These are phyloP conservation scores for Arizona elegans DNA, from an alignment of 2,113 vertebrate genomes.

Conservation along the genomic window DNA sequence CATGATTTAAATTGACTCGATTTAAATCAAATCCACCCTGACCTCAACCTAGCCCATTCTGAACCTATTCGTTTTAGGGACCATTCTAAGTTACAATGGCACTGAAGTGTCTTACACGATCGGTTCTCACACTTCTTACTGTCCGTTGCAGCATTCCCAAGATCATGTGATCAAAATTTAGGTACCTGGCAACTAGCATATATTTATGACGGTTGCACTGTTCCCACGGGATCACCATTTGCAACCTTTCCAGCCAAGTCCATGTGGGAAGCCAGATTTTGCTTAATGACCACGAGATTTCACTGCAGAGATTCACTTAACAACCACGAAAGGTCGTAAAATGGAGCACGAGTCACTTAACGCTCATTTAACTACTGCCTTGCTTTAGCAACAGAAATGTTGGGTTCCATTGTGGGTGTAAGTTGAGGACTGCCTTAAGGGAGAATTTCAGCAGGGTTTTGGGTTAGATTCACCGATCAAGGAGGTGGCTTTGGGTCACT, in stretches of 20 bases:
- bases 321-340: background rate
- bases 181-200: background rate
- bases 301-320: too few species aligned
- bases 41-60: too few species aligned
- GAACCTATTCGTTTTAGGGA: background rate
- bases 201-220: too few species aligned
- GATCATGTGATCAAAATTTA: background rate
- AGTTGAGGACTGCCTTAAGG: background rate
- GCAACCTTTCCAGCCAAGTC: background rate
- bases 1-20: too few species aligned
- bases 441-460: background rate
- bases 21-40: too few species aligned
- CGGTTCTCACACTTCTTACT: background rate
- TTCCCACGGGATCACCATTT: background rate
- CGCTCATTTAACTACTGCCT: background rate
- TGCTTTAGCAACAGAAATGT: background rate
- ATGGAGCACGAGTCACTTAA: background rate
- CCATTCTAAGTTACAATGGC: background rate
- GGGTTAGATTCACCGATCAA: background rate
- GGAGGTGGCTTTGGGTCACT: background rate
- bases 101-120: background rate
- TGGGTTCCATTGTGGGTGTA: background rate
- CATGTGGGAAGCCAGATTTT: too few species aligned
- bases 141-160: background rate
- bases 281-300: too few species aligned